phyloP scores from a whole-genome alignment of 2,888 invertebrate genomes.

The Brachyptera putata region DNA sequence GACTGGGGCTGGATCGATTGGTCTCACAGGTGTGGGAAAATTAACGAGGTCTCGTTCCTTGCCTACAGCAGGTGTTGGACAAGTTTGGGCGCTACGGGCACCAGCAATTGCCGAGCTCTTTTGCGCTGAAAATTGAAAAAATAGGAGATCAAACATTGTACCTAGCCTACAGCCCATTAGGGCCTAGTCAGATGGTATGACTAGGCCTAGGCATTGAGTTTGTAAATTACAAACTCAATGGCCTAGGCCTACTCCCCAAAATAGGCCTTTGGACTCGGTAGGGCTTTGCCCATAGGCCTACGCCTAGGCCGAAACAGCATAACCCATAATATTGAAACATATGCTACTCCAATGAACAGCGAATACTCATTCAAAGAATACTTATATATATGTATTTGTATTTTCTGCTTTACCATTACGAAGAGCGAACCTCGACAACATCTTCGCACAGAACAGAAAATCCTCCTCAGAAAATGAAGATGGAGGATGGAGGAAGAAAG shows the following conservation, averaged over 20 bases:
- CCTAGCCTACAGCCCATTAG: too few species aligned
- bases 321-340: too few species aligned
- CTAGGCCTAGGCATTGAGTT: too few species aligned
- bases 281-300: too few species aligned
- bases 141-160: too few species aligned
- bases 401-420: slow-evolving; percentile 55
- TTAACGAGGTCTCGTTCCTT: slow-evolving; percentile 64
- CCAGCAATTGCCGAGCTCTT: slow-evolving; percentile 18
- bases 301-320: too few species aligned
- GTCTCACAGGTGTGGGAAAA: slow-evolving; percentile 67
- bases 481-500: slow-evolving; percentile 7
- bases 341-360: too few species aligned
- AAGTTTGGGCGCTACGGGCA: slow-evolving; percentile 19
- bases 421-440: slow-evolving; percentile 65
- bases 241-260: too few species aligned
- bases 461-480: slow-evolving; percentile 5
- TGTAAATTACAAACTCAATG: too few species aligned
- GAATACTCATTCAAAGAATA: neutral
- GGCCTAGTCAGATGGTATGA: too few species aligned
- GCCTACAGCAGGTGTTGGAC: slow-evolving; percentile 38
- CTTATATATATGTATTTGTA: neutral
- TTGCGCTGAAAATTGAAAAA: slow-evolving; percentile 21
- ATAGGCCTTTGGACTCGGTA: too few species aligned
- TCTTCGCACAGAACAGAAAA: slow-evolving; percentile 45
- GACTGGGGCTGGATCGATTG: slow-evolving; percentile 64